phyloP scores from a whole-genome alignment of 2,888 invertebrate genomes.

The Sialis lutaria region DNA sequence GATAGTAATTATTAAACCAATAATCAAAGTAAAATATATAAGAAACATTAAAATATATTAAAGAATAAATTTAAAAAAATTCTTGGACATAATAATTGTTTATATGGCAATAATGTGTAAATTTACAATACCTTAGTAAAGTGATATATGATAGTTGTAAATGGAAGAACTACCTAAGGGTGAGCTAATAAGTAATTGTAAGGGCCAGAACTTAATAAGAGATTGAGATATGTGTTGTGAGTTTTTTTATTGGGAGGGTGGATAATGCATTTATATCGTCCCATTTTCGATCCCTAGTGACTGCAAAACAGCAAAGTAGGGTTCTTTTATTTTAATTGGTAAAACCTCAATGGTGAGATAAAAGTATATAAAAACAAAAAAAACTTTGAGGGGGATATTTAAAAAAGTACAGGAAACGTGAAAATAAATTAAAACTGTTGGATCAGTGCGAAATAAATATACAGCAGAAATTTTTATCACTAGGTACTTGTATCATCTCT shows the following conservation, averaged over 20 bases:
- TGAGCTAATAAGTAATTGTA: background rate
- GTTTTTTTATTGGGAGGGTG: constrained; percentile 2
- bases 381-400: background rate
- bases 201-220: background rate
- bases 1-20: too few species aligned
- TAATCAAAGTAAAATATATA: too few species aligned
- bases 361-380: constrained; percentile 13
- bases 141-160: too few species aligned
- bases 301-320: background rate
- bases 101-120: too few species aligned
- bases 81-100: too few species aligned
- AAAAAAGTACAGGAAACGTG: background rate
- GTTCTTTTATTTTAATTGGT: constrained; percentile 21
- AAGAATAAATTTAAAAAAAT: too few species aligned
- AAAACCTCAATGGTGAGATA: constrained; percentile 26
- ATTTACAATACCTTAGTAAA: too few species aligned
- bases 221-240: background rate
- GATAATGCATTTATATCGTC: constrained; percentile 3
- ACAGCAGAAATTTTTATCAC: too few species aligned
- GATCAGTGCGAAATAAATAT: background rate
- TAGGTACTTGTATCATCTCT: too few species aligned
- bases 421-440: constrained; percentile 1
- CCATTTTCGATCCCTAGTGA: background rate
- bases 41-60: too few species aligned
- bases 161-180: too few species aligned